Evolutionary conservation across 2,888 invertebrate genomes (phyloP).

Genomic region (Exephanes ischioxanthus): DNA sequence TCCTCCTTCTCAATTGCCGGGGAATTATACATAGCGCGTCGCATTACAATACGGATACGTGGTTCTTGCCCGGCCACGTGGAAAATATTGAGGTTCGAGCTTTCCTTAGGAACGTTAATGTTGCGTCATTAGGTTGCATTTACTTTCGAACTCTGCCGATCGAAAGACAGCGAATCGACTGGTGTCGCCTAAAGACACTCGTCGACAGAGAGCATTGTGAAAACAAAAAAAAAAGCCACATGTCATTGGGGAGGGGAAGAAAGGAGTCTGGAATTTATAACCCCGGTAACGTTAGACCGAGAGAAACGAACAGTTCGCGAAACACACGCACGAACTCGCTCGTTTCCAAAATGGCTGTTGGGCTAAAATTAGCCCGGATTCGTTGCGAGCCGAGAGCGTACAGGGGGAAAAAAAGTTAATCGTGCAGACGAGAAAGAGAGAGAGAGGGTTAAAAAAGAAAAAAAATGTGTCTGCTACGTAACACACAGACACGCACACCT

Average conservation of each 20-base stretch:
- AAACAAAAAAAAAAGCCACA: neutral
- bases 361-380: slow-evolving; percentile 79
- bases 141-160: slow-evolving; percentile 8
- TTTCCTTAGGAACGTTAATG: slow-evolving; percentile 14
- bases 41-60: neutral
- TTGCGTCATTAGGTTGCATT: slow-evolving; percentile 39
- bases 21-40: slow-evolving; percentile 3
- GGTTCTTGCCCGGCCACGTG: slow-evolving; percentile 39
- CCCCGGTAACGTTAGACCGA: slow-evolving; percentile 27
- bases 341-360: slow-evolving; percentile 82
- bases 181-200: slow-evolving; percentile 11
- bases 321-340: slow-evolving; percentile 68
- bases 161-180: slow-evolving; percentile 5
- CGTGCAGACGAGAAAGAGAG: slow-evolving; percentile 32
- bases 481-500: neutral
- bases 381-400: slow-evolving; percentile 43
- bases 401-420: slow-evolving; percentile 48
- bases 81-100: slow-evolving; percentile 16
- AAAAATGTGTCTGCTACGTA: neutral
- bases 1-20: slow-evolving; percentile 30
- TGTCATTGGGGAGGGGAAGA: neutral
- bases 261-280: slow-evolving; percentile 8
- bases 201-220: neutral
- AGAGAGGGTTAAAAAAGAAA: slow-evolving; percentile 30
- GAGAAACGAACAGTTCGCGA: slow-evolving; percentile 58